Conservation (phyloP, 2,888 invertebrate genomes). For the Trissolcus japonicus region DNA sequence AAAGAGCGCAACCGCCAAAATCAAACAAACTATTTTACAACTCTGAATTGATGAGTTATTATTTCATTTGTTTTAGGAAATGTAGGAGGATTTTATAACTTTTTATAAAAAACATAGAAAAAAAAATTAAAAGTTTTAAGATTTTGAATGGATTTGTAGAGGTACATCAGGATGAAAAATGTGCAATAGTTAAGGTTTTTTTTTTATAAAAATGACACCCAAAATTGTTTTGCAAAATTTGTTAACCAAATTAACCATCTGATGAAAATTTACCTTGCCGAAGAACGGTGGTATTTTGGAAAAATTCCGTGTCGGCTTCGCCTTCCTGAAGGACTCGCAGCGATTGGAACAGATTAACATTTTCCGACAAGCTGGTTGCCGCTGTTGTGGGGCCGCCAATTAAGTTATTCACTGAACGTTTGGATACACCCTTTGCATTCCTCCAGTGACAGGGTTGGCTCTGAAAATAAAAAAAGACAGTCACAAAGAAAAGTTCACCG, state of each 20-base stretch:
- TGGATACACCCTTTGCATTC: constrained; percentile 88
- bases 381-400: constrained; percentile 75
- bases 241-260: not conserved
- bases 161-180: not conserved
- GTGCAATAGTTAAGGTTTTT: too few species aligned
- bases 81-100: too few species aligned
- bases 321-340: constrained; percentile 91
- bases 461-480: constrained; percentile 76
- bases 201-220: not conserved
- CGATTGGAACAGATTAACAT: constrained; percentile 92
- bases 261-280: constrained; percentile 64
- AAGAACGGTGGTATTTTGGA: constrained; percentile 71
- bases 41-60: too few species aligned
- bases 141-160: not conserved
- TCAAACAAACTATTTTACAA: too few species aligned
- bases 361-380: constrained; percentile 84
- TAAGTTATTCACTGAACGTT: constrained; percentile 81
- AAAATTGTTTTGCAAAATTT: not conserved
- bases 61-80: too few species aligned
- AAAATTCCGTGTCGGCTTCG: constrained; percentile 82
- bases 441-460: constrained; percentile 96
- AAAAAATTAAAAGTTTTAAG: not conserved
- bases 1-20: too few species aligned
- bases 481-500: not conserved
- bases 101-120: too few species aligned